phyloP scores from a whole-genome alignment of 2,797 vertebrate species.

The Neostethus bicornis region DNA sequence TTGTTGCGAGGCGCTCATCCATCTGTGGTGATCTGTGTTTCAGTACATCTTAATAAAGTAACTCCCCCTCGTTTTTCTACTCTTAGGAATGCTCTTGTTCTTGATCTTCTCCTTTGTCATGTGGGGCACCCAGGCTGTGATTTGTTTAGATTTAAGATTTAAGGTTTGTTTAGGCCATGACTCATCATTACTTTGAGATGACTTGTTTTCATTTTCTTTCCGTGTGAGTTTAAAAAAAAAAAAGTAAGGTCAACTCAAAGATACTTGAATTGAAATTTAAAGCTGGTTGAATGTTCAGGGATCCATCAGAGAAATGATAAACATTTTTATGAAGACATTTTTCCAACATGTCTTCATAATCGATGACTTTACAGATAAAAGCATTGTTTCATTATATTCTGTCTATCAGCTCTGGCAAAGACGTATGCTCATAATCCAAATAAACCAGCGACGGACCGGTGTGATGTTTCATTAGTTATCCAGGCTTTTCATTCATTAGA shows the following conservation, averaged over 20 bases:
- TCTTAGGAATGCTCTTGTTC: conserved; percentile 85
- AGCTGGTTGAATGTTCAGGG: conserved; percentile 6
- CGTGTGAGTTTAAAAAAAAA: conserved; percentile 46
- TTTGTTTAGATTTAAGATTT: conserved; percentile 83
- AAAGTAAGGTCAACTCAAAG: conserved; percentile 23
- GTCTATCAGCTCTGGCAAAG: conserved; percentile 45
- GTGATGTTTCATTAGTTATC: conserved; percentile 65
- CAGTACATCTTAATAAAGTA: conserved; percentile 87
- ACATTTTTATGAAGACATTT: conserved; percentile 18
- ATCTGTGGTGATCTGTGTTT: conserved; percentile 81
- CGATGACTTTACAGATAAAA: conserved; percentile 31
- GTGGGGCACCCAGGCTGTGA: conserved; percentile 74
- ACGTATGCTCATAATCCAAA: conserved; percentile 69
- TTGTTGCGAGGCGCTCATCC: conserved; percentile 76
- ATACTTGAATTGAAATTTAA: conserved; percentile 12
- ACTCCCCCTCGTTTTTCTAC: conserved; percentile 79
- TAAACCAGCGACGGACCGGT: conserved; percentile 63
- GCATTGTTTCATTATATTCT: conserved; percentile 37
- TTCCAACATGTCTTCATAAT: conserved; percentile 30
- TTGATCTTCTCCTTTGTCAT: conserved; percentile 79
- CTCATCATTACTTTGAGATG: conserved; percentile 81
- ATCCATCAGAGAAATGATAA: conserved; percentile 19
- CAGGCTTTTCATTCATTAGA: conserved; percentile 70
- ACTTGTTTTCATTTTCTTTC: conserved; percentile 72
- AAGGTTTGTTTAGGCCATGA: conserved; percentile 78